Conservation (phyloP, 2,797 vertebrate species). For the Gobionotothen gibberifrons region DNA sequence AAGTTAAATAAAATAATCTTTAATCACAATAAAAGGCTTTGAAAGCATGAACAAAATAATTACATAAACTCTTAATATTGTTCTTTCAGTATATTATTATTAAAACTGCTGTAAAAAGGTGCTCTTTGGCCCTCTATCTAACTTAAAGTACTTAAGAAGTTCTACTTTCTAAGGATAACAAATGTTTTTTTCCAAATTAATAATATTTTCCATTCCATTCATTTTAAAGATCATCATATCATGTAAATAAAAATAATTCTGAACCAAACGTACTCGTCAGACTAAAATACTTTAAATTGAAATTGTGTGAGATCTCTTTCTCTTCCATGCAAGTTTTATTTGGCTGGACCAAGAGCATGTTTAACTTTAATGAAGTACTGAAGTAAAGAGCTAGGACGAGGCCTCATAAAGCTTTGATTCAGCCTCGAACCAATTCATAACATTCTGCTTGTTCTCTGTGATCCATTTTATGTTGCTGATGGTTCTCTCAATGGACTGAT, state of each 20-base stretch:
- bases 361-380: neutral
- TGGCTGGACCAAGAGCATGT: neutral
- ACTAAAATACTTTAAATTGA: neutral
- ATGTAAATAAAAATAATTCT: too few species aligned
- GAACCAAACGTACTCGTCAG: neutral
- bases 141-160: neutral
- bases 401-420: constrained; percentile 5
- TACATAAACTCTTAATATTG: neutral
- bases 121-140: neutral
- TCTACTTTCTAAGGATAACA: neutral
- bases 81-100: neutral
- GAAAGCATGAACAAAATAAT: neutral
- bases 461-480: constrained; percentile 92
- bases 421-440: constrained; percentile 80
- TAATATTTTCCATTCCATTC: too few species aligned
- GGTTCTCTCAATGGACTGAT: constrained; percentile 93
- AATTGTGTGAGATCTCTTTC: neutral
- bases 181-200: neutral
- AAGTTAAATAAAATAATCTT: neutral
- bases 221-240: neutral
- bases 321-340: neutral
- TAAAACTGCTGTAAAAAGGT: too few species aligned
- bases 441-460: constrained; percentile 74
- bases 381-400: neutral
- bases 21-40: neutral